These are phyloP conservation scores for Nasonia oneida DNA, from an alignment of 2,888 invertebrate genomes.

Conservation along the genomic window DNA sequence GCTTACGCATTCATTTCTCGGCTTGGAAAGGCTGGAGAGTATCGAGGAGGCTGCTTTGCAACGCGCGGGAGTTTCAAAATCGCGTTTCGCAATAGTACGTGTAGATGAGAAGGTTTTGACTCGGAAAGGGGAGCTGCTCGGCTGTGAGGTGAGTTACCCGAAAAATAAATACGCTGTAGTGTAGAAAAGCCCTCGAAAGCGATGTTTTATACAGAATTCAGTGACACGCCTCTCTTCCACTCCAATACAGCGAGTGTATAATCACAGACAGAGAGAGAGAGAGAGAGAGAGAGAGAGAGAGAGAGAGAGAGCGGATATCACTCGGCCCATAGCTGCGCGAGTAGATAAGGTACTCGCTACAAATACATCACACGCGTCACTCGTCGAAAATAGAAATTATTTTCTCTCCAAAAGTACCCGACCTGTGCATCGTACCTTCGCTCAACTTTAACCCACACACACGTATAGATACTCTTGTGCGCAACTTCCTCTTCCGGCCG, in stretches of 20 bases:
- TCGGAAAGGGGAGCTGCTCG: not conserved
- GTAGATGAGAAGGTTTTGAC: not conserved
- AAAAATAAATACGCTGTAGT: not conserved
- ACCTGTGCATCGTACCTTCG: not conserved
- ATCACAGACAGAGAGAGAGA: too few species aligned
- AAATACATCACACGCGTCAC: not conserved
- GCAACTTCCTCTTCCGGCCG: not conserved
- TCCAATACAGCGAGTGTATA: not conserved
- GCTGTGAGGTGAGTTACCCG: not conserved
- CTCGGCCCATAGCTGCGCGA: not conserved
- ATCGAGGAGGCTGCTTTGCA: too few species aligned
- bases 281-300: too few species aligned
- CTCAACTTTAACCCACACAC: not conserved
- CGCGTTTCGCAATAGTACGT: not conserved
- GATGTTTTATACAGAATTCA: not conserved
- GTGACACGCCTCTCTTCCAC: not conserved
- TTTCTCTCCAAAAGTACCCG: not conserved
- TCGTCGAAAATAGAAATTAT: not conserved
- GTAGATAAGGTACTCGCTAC: not conserved
- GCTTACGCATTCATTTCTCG: too few species aligned
- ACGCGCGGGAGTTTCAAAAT: not conserved
- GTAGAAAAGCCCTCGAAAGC: too few species aligned
- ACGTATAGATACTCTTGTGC: not conserved
- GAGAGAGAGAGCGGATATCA: too few species aligned
- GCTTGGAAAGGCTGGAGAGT: not conserved